Base-by-base conservation (phyloP, 2,797 vertebrate genomes). In the Nannoperca obscura region DNA sequence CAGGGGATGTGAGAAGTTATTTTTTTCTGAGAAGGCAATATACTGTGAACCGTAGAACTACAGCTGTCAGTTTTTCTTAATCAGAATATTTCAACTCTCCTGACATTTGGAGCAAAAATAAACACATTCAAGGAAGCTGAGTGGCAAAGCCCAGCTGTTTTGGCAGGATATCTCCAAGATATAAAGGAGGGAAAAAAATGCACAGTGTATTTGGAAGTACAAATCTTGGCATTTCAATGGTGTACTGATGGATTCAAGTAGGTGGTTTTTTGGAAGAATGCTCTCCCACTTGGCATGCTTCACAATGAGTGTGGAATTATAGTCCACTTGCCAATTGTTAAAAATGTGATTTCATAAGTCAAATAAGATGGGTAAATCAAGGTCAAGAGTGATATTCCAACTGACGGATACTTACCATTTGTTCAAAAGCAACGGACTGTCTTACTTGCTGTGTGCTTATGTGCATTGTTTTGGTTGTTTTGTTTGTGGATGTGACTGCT, bases 11-110 rank as follows among this genome's bases (percentile, higher is more conserved):
- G 76, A 87, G 50, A 67, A 62, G 68, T 74, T 66, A 1, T 62
- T 70, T 85, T 88, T 66, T 59, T 3, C 69, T 78, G 58, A 77
- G 80, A 78, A 88, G 69, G 68, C 65, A 93, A 86, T 92, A 90
- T 89, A 84, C 49, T 71, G 81, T 57, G 76, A 44, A 84, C 30
- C 11, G 55, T 27, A 86, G 76, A 91, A 90, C 87, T 90, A 89
- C 88, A 93, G 87, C 92, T 93, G 93, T 92, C 88, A 91, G 82
- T 90, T 89, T 91, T 91, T 88, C 86, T 88, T 89, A 89, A 92
- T 93, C 84, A 89, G 63, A 91, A 91, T 90, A 91, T 90, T 90
- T 93, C 81, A 92, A 92, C 90, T 90, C 92, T 90, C 89, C 53
- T 90, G 93, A 93, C 88, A 91, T 88, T 92, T 83, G 77, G 71